Base-by-base conservation (phyloP, 1,140 invertebrate genomes). In the Eumeta japonica region DNA sequence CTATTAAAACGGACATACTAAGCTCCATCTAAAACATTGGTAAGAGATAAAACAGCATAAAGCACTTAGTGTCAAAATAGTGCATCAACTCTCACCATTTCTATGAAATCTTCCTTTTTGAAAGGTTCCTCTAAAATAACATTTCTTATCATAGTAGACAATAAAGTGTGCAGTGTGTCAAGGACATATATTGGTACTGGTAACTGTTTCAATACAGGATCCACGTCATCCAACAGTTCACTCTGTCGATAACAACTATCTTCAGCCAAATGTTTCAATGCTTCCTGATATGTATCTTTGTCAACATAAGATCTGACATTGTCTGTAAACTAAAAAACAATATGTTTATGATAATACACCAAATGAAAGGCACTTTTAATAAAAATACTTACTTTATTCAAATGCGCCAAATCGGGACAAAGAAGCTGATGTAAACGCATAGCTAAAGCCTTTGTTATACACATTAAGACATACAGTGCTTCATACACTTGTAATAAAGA, bases 141-240 rank as follows among this genome's bases (percentile, higher is more conserved):
- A 45, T 50, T 62, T 20, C 62, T 49, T 3, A 53, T 44, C 59
- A 71, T 59, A 10, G 48, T 57, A 12, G 55, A 48, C 10, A 64
- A 32, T 10, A 65, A 46, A 7, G 52, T 39, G 10, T 63, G 51
- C 0, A 54, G n/a, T 2, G 56, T 46, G 9, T 73, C 63, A 15
- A 71, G 40, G 2, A 58, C 54, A 46, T 45, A 73, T 30, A 62
- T 36, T 1, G 68, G 66, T 9, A 54, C 61, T 2, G 66, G 66
- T 14, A 65, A 16, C 37, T 74, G 68, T 32, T 52, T 46, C 18
- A 74, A 44, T 0, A 45, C 45, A 12, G 50, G 46, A 3, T 71
- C 34, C n/a, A 39, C 43, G 24, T 66, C 58, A 9, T 27, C 9
- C 1, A 27, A n/a, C n/a, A 24, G 20, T 7, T 24, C 20, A n/a